phyloP scores from a whole-genome alignment of 1,140 invertebrate genomes.

The Panagrolaimus sp. region DNA sequence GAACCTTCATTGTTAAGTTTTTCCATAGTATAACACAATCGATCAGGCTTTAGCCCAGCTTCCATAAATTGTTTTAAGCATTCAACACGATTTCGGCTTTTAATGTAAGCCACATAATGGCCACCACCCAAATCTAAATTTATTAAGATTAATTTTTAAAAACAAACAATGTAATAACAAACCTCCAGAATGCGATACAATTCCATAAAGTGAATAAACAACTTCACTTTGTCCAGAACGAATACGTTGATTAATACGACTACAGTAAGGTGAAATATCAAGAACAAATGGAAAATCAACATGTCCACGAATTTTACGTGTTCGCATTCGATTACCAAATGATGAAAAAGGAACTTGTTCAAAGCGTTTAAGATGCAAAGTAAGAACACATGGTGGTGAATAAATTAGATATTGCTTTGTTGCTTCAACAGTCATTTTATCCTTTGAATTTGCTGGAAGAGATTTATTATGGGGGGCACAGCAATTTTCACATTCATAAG shows the following conservation, averaged over 20 bases:
- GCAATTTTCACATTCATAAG: conserved; percentile 82
- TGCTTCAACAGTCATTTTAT: conserved; percentile 70
- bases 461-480: conserved; percentile 63
- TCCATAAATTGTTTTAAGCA: conserved; percentile 42
- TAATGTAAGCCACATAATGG: conserved; percentile 88
- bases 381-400: conserved; percentile 81
- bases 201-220: conserved; percentile 82
- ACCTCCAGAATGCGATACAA: conserved; percentile 89
- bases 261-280: conserved; percentile 83
- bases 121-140: conserved; percentile 79
- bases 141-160: no score
- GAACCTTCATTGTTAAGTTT: not conserved
- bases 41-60: conserved; percentile 50
- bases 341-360: conserved; percentile 60
- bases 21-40: conserved; percentile 23
- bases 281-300: conserved; percentile 80
- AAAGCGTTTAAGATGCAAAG: conserved; percentile 83
- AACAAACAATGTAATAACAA: no score
- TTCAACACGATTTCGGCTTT: conserved; percentile 56
- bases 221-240: conserved; percentile 66
- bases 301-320: conserved; percentile 74
- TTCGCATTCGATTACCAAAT: conserved; percentile 62
- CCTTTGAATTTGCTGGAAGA: not conserved
- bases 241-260: conserved; percentile 60
- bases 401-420: conserved; percentile 84